Conservation (phyloP, 2,797 vertebrate species). For the Sphenodon punctatus region DNA sequence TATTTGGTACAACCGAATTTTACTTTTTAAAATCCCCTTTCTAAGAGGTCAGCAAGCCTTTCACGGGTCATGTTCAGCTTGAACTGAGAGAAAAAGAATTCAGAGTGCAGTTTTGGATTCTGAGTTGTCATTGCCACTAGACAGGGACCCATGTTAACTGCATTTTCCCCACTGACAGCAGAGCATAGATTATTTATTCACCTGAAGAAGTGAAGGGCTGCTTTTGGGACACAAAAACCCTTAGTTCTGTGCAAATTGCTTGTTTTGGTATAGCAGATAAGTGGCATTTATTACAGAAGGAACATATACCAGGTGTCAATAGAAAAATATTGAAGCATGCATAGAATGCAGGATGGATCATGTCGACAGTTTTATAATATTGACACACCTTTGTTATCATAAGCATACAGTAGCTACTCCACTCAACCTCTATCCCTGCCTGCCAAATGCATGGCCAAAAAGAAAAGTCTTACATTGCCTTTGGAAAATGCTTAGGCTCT, state of each 20-base stretch:
- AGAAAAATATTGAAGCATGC: neutral
- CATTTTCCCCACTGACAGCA: no score
- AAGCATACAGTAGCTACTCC: neutral
- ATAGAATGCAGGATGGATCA: neutral
- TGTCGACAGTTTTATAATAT: neutral
- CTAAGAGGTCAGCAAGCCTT: constrained; percentile 8
- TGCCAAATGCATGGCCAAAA: no score
- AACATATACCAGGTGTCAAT: neutral
- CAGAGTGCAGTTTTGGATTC: constrained; percentile 2
- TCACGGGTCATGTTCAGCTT: constrained; percentile 25
- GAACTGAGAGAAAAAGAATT: constrained; percentile 19
- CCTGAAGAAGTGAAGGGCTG: constrained; percentile 10
- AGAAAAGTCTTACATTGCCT: no score
- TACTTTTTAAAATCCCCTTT: constrained; percentile 6
- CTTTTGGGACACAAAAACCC: neutral
- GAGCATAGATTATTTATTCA: constrained; percentile 36
- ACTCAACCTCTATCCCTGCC: no score
- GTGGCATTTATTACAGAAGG: neutral
- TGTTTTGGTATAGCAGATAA: neutral
- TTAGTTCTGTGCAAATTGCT: neutral
- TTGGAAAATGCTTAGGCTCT: no score
- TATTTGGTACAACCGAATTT: constrained; percentile 41
- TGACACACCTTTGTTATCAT: neutral
- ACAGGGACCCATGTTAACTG: no score
- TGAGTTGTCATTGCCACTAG: constrained; percentile 2